Conservation (phyloP, 2,888 invertebrate species). For the Uloborus plumipes region DNA sequence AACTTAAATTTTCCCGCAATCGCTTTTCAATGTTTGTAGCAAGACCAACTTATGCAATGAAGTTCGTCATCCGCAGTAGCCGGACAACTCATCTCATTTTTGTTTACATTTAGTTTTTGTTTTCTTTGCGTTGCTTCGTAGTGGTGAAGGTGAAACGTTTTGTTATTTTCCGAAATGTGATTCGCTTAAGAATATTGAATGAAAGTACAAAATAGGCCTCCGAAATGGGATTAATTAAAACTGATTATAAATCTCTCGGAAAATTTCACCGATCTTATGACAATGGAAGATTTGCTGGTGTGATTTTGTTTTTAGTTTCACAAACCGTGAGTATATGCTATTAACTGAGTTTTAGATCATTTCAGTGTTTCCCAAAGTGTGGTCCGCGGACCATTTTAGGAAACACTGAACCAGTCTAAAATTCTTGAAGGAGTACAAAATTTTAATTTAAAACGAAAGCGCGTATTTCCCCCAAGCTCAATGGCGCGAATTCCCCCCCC, state of each 20-base stretch:
- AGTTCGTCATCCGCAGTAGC: background rate
- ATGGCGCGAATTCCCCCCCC: too few relatives aligned
- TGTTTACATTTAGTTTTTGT: slow-evolving; percentile 26
- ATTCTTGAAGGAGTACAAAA: too few relatives aligned
- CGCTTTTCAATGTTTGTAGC: too few relatives aligned
- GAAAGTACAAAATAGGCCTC: background rate
- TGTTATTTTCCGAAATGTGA: background rate
- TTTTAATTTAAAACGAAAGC: too few relatives aligned
- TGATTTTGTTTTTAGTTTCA: slow-evolving; percentile 45
- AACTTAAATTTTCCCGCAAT: too few relatives aligned
- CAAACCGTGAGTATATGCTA: slow-evolving; percentile 28
- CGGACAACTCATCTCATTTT: background rate
- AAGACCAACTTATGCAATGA: too few relatives aligned
- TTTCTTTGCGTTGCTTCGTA: background rate
- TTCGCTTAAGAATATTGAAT: background rate
- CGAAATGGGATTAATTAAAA: slow-evolving; percentile 40
- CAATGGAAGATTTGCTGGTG: slow-evolving; percentile 48
- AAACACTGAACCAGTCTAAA: too few relatives aligned
- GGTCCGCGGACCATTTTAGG: too few relatives aligned
- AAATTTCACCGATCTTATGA: slow-evolving; percentile 36
- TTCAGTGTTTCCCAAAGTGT: too few relatives aligned
- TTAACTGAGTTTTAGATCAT: background rate
- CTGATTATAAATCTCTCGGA: slow-evolving; percentile 33
- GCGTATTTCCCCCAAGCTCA: too few relatives aligned
- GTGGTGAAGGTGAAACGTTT: background rate